Evolutionary conservation across 1,140 invertebrate genomes (phyloP).

Genomic region (Xylocopa sonorina): DNA sequence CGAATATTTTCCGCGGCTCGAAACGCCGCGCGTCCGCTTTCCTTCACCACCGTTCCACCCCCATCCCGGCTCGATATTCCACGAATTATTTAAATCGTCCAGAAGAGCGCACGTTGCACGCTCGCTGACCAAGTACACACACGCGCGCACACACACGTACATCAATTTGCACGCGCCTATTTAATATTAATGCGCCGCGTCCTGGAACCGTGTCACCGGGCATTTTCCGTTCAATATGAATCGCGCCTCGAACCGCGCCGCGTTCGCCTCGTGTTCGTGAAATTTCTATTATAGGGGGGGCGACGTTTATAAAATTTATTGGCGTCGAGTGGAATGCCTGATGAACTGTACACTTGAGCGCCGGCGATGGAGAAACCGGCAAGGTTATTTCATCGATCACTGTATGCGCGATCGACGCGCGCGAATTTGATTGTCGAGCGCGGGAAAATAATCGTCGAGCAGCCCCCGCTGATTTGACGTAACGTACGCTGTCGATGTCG

Average conservation of each 20-base stretch:
- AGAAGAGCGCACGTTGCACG: neutral
- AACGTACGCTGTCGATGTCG: neutral
- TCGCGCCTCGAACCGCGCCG: neutral
- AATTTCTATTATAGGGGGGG: slow-evolving; percentile 24
- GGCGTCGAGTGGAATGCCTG: slow-evolving; percentile 9
- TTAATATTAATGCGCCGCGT: slow-evolving; percentile 23
- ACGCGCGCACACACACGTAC: no score
- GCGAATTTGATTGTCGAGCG: neutral
- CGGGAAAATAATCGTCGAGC: neutral
- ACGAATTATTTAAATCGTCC: slow-evolving; percentile 31
- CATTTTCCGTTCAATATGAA: neutral
- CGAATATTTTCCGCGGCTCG: slow-evolving; percentile 16
- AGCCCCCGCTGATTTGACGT: neutral
- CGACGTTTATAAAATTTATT: slow-evolving; percentile 37
- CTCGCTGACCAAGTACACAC: neutral
- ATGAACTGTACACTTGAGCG: slow-evolving; percentile 8
- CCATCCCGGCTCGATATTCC: neutral
- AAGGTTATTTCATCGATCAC: slow-evolving; percentile 32
- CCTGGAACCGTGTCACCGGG: slow-evolving; percentile 7
- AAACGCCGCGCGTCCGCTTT: no score
- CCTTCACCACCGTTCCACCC: neutral
- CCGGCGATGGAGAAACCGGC: neutral
- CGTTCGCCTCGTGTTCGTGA: neutral
- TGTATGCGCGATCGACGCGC: slow-evolving; percentile 23
- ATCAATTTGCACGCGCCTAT: slow-evolving; percentile 1